Conservation (phyloP, 2,113 vertebrate species). For the Salvelinus fontinalis region DNA sequence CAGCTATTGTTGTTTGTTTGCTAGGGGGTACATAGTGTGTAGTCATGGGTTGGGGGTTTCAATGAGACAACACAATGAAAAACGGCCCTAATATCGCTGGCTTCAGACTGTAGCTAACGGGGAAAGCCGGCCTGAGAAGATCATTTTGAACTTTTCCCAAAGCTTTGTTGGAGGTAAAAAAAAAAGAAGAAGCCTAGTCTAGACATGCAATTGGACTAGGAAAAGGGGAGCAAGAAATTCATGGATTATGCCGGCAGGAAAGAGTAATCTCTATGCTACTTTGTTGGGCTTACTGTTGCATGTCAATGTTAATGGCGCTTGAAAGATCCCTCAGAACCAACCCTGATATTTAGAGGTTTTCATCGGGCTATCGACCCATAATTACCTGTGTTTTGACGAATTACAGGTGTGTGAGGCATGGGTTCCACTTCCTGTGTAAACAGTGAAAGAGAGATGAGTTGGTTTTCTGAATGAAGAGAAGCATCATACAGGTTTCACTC, state of each 20-base stretch:
- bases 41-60: conserved; percentile 21
- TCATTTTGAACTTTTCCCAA: conserved; percentile 75
- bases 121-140: conserved; percentile 68
- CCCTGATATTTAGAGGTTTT: conserved; percentile 67
- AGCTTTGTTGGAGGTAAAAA: conserved; percentile 75
- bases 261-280: conserved; percentile 74
- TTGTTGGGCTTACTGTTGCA: conserved; percentile 74
- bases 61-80: no score
- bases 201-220: conserved; percentile 82
- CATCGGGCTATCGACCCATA: conserved; percentile 68
- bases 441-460: conserved; percentile 11
- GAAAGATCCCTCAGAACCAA: conserved; percentile 69
- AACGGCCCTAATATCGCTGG: conserved; percentile 50
- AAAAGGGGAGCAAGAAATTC: conserved; percentile 77
- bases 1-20: not conserved
- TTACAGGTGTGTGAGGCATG: conserved; percentile 61
- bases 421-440: conserved; percentile 64
- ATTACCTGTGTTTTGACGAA: conserved; percentile 69
- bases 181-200: conserved; percentile 64
- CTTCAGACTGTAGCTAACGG: conserved; percentile 64
- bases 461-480: not conserved
- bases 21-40: conserved; percentile 31
- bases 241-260: conserved; percentile 82
- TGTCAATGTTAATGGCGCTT: conserved; percentile 77
- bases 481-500: no score